phyloP scores from a whole-genome alignment of 2,797 vertebrate genomes.

The Rallus crepitans region DNA sequence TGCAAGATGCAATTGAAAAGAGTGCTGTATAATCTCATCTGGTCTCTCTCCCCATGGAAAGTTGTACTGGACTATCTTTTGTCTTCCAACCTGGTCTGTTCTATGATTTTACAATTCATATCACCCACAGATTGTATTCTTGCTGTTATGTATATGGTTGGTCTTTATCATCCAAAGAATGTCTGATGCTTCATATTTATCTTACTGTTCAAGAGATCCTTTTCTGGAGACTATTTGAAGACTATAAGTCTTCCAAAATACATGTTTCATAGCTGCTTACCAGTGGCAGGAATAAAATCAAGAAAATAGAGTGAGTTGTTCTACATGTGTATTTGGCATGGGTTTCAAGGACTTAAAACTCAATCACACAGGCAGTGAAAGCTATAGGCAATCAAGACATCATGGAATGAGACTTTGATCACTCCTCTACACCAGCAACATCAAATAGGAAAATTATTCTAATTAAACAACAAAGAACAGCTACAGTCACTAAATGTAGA shows the following conservation, averaged over 20 bases:
- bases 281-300: neutral
- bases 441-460: neutral
- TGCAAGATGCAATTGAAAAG: neutral
- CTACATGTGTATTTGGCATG: neutral
- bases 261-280: neutral
- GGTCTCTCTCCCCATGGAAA: neutral
- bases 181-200: neutral
- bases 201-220: neutral
- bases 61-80: neutral
- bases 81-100: neutral
- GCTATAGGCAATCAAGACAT: neutral
- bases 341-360: neutral
- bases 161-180: neutral
- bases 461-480: neutral
- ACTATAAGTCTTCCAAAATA: neutral
- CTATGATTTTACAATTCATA: neutral
- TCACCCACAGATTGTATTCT: neutral
- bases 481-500: neutral
- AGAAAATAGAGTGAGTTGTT: neutral
- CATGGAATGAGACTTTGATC: neutral
- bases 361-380: neutral
- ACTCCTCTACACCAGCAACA: neutral
- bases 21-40: neutral
- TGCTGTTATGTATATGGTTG: neutral
- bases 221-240: neutral